phyloP scores from a whole-genome alignment of 2,113 vertebrate species.

The Oriolus oriolus region DNA sequence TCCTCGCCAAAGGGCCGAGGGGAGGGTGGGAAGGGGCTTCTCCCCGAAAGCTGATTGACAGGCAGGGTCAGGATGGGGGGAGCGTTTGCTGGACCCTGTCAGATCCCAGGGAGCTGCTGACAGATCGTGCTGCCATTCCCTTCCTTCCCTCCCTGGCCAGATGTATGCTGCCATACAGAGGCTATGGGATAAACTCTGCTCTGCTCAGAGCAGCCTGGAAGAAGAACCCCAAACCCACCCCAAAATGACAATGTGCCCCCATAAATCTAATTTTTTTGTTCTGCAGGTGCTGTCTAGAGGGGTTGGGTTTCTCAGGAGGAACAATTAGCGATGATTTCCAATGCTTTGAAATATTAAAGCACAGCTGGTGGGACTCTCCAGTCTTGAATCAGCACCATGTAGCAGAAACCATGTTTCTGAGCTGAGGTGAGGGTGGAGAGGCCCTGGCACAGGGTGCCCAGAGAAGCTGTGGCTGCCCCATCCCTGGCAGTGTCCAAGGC shows the following conservation, averaged over 20 bases:
- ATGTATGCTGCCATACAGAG: constrained; percentile 24
- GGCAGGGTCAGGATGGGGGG: constrained; percentile 72
- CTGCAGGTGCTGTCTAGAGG: neutral
- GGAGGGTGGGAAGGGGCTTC: constrained; percentile 22
- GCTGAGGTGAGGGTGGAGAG: neutral
- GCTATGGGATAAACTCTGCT: constrained; percentile 7
- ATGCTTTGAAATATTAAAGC: accelerated
- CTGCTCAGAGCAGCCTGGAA: neutral
- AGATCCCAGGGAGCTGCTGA: constrained; percentile 79
- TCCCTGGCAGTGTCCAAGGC: neutral
- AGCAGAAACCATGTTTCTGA: neutral
- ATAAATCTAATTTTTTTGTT: neutral
- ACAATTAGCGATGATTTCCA: accelerated
- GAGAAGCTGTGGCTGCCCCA: neutral
- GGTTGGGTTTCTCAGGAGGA: neutral
- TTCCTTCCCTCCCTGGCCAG: constrained; percentile 26
- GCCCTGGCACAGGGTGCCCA: neutral
- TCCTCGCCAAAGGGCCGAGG: neutral
- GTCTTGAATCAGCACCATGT: accelerated
- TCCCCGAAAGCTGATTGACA: constrained; percentile 70
- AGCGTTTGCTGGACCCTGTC: constrained; percentile 69
- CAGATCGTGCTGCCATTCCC: constrained; percentile 69
- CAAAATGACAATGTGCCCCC: neutral
- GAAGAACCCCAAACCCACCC: neutral
- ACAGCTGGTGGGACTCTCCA: neutral